phyloP scores from a whole-genome alignment of 2,888 invertebrate genomes.

The Catocala sponsa region DNA sequence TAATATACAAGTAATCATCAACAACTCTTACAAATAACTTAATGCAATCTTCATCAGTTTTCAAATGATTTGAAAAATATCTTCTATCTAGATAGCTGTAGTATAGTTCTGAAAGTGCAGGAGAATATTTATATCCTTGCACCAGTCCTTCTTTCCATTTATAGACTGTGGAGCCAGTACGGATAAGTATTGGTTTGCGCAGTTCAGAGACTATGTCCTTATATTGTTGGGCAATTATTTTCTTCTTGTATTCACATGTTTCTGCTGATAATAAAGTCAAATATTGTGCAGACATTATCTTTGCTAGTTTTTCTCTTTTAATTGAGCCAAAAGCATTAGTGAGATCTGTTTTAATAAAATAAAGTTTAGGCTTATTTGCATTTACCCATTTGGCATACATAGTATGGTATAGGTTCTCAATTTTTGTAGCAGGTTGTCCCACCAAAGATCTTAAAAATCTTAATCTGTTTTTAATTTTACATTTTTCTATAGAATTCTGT shows the following conservation, averaged over 20 bases:
- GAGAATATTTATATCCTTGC: constrained; percentile 84
- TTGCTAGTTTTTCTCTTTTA: constrained; percentile 68
- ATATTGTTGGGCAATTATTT: constrained; percentile 68
- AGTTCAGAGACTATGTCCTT: constrained; percentile 75
- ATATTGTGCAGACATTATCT: constrained; percentile 70
- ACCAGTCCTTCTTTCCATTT: constrained; percentile 82
- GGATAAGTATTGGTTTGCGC: constrained; percentile 73
- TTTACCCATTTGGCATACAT: constrained; percentile 70
- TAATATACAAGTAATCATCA: constrained; percentile 84
- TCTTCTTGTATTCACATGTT: constrained; percentile 62
- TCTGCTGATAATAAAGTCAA: constrained; percentile 63
- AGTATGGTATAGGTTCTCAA: constrained; percentile 66
- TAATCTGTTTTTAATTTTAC: constrained; percentile 74
- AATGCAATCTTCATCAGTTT: constrained; percentile 52
- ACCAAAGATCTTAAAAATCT: constrained; percentile 66
- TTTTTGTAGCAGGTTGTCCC: constrained; percentile 58
- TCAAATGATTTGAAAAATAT: constrained; percentile 67
- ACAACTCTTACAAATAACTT: constrained; percentile 78
- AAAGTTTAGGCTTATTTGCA: constrained; percentile 72
- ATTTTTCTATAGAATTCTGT: constrained; percentile 60
- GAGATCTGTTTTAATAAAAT: constrained; percentile 82
- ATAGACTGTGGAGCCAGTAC: constrained; percentile 80
- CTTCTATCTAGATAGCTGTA: constrained; percentile 75
- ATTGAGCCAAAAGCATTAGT: constrained; percentile 85
- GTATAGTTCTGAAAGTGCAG: constrained; percentile 82